A percentile compares a stretch with the other conserved stretches of the same genome.
phyloP scores from a whole-genome alignment of 2,888 invertebrate genomes.

The Plebejus melissa region DNA sequence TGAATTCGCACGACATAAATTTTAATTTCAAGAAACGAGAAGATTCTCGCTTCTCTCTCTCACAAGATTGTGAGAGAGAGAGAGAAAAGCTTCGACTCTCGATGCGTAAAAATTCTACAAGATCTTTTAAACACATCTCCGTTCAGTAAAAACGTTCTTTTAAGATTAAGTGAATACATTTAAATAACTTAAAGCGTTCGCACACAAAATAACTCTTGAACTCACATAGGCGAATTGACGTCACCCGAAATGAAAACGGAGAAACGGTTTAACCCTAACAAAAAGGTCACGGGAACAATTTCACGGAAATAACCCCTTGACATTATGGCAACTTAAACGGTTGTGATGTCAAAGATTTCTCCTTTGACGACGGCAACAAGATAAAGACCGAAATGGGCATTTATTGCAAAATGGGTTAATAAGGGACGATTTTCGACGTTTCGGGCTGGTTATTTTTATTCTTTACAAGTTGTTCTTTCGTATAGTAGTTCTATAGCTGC shows the following conservation, averaged over 20 bases:
- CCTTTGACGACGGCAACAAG: slow-evolving; percentile 23
- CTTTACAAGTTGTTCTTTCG: not conserved
- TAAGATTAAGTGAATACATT: slow-evolving; percentile 8
- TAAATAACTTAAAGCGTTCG: slow-evolving; percentile 13
- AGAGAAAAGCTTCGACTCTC: not conserved
- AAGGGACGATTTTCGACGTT: not conserved
- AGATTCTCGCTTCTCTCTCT: no score
- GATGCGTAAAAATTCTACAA: not conserved
- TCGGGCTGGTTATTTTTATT: not conserved
- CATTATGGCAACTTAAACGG: slow-evolving; percentile 35
- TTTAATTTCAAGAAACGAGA: not conserved
- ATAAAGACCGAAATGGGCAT: not conserved
- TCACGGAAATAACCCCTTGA: slow-evolving; percentile 40
- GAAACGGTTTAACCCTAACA: slow-evolving; percentile 39
- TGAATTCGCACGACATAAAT: not conserved
- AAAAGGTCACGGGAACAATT: slow-evolving; percentile 42
- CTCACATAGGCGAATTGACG: slow-evolving; percentile 18
- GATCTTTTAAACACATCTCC: not conserved
- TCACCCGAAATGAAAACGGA: slow-evolving; percentile 29
- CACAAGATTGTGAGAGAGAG: no score
- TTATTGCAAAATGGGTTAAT: not conserved
- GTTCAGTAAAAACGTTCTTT: not conserved
- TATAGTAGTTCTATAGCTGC: not conserved
- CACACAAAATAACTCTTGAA: slow-evolving; percentile 4
- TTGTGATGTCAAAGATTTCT: slow-evolving; percentile 33